Evolutionary conservation across 2,888 invertebrate species (phyloP).

Genomic region (Noctua janthe): DNA sequence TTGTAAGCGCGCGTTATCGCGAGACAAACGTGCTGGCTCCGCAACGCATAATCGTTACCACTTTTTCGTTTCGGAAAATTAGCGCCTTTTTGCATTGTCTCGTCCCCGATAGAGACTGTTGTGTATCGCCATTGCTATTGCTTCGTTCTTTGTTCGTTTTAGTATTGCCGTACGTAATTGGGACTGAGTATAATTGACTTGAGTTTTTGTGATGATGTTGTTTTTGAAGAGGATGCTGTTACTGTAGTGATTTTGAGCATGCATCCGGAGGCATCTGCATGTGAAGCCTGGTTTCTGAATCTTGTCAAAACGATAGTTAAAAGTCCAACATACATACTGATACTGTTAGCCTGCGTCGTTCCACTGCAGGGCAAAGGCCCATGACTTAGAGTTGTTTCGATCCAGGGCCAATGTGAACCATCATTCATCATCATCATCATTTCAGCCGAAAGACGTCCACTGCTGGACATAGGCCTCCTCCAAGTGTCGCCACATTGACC

Average conservation of each 20-base stretch:
- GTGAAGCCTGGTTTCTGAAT: neutral
- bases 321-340: neutral
- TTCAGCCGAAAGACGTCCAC: too few relatives aligned
- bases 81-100: constrained; percentile 90
- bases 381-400: neutral
- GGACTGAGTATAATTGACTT: constrained; percentile 66
- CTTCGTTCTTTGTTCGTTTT: constrained; percentile 67
- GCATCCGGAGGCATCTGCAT: neutral
- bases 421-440: too few relatives aligned
- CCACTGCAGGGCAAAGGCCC: neutral
- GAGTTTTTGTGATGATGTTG: constrained; percentile 43
- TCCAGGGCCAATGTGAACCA: neutral
- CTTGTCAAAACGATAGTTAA: neutral
- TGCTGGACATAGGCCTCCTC: too few relatives aligned
- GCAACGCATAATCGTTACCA: constrained; percentile 90
- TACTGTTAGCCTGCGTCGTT: neutral
- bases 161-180: constrained; percentile 66
- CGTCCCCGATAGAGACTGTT: constrained; percentile 80
- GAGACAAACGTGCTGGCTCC: constrained; percentile 89
- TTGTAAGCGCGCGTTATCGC: constrained; percentile 90
- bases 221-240: constrained; percentile 21
- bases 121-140: constrained; percentile 73
- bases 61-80: constrained; percentile 89
- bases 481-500: too few relatives aligned
- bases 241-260: neutral